Evolutionary conservation across 2,888 invertebrate genomes (phyloP).

Genomic region (Luperina testacea): DNA sequence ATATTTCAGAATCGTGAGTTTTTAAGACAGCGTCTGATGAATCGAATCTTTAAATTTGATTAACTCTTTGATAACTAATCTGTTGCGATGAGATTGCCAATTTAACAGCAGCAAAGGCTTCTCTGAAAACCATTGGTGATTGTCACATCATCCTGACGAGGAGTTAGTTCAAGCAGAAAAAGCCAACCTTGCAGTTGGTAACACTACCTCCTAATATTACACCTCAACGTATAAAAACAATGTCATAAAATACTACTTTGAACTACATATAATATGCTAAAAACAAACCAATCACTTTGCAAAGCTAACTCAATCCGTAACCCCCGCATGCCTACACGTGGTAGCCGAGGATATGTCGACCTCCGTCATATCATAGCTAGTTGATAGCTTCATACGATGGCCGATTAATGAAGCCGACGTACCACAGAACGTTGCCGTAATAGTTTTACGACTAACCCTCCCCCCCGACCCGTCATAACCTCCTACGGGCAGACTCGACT

Average conservation of each 20-base stretch:
- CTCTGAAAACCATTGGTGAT: not conserved
- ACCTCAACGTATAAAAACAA: not conserved
- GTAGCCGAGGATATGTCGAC: conserved; percentile 75
- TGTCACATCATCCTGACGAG: not conserved
- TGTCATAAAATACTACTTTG: not conserved
- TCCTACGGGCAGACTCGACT: conserved; percentile 79
- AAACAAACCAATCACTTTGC: conserved; percentile 33
- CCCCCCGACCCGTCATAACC: conserved; percentile 67
- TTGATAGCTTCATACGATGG: conserved; percentile 88
- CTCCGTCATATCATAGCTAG: conserved; percentile 84
- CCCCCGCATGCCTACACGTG: conserved; percentile 61
- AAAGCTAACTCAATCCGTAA: conserved; percentile 54
- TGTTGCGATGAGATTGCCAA: not conserved
- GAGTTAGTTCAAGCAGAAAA: not conserved
- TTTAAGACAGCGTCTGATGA: not conserved
- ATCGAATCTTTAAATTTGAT: not conserved
- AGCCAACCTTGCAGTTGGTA: too few relatives aligned
- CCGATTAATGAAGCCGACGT: conserved; percentile 89
- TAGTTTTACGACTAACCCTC: conserved; percentile 87
- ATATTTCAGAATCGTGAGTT: not conserved
- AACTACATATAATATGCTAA: conserved; percentile 9
- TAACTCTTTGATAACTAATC: not conserved
- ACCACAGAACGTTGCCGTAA: conserved; percentile 87
- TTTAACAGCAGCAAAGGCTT: not conserved
- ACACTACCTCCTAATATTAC: not conserved